These are phyloP conservation scores for Drosophila neocordata DNA, from an alignment of 1,140 invertebrate genomes.

Conservation along the genomic window DNA sequence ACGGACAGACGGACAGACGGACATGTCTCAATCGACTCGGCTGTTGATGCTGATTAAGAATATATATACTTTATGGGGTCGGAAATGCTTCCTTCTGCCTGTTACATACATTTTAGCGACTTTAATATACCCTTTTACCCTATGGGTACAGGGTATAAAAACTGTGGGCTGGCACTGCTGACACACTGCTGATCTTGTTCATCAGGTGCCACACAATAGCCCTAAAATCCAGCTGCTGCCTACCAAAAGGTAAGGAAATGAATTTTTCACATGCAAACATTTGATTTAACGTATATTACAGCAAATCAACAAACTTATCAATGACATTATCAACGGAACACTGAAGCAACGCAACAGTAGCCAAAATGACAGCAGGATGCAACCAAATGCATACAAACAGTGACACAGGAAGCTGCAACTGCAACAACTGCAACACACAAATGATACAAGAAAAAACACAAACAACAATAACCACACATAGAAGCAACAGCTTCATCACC, in stretches of 20 bases:
- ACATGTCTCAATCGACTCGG: too few species aligned
- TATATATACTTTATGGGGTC: too few species aligned
- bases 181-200: constrained; percentile 23
- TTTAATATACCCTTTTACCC: too few species aligned
- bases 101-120: too few species aligned
- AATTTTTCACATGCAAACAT: constrained; percentile 26
- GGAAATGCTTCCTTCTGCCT: too few species aligned
- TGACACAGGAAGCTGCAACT: constrained; percentile 55
- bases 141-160: too few species aligned
- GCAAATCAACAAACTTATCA: constrained; percentile 43
- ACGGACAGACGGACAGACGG: too few species aligned
- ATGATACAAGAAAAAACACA: constrained; percentile 26
- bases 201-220: constrained; percentile 30
- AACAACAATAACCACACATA: neutral
- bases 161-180: constrained; percentile 17
- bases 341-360: constrained; percentile 49
- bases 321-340: constrained; percentile 46
- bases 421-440: constrained; percentile 10
- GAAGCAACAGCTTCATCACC: constrained; percentile 70
- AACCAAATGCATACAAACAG: constrained; percentile 25
- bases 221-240: constrained; percentile 10
- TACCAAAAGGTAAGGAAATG: neutral
- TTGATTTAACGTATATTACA: neutral
- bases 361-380: constrained; percentile 71
- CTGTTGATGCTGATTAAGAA: too few species aligned